phyloP scores from a whole-genome alignment of 2,888 invertebrate genomes.

The Pardosa pseudoannulata region DNA sequence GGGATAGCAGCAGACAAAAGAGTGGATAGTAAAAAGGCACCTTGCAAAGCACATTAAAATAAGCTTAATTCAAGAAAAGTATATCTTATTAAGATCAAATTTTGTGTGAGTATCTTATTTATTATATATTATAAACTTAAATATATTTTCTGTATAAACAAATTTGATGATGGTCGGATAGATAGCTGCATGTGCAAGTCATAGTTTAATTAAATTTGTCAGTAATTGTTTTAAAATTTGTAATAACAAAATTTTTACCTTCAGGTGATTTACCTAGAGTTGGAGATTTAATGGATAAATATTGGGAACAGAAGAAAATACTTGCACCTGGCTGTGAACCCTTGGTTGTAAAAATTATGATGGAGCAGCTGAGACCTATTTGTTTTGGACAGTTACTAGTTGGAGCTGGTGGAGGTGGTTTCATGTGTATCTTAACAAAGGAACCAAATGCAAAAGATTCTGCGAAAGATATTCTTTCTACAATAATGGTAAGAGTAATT shows the following conservation, averaged over 20 bases:
- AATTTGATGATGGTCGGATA: no score
- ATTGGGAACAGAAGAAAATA: slow-evolving; percentile 78
- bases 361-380: slow-evolving; percentile 52
- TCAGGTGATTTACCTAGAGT: slow-evolving; percentile 77
- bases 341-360: slow-evolving; percentile 75
- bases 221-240: no score
- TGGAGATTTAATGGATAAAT: slow-evolving; percentile 77
- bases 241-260: slow-evolving; percentile 34
- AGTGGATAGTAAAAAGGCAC: no score
- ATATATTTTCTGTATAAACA: no score
- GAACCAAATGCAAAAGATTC: slow-evolving; percentile 31
- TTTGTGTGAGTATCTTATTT: no score
- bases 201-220: no score
- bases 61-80: no score
- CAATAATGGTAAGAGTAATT: slow-evolving; percentile 34
- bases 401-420: slow-evolving; percentile 75
- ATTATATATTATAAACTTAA: no score
- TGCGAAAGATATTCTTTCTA: slow-evolving; percentile 13
- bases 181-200: no score
- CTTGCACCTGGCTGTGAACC: slow-evolving; percentile 79
- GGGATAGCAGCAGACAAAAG: no score
- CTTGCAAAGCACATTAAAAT: no score
- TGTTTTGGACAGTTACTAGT: slow-evolving; percentile 69
- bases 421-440: slow-evolving; percentile 72
- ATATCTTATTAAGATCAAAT: no score